Conservation (phyloP, 2,113 vertebrate genomes). For the Suricata suricatta region DNA sequence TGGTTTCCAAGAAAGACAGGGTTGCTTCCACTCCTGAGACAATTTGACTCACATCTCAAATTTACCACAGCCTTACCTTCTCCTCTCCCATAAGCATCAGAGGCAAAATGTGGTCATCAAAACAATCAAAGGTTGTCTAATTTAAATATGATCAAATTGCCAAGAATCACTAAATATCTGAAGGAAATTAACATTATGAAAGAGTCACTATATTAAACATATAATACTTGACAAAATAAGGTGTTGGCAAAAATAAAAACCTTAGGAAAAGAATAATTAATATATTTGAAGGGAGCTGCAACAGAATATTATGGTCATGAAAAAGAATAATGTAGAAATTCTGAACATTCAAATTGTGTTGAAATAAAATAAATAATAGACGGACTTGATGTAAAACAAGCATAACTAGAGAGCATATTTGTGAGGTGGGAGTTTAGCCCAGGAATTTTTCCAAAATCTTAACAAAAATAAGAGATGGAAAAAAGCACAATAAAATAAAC, state of each 20-base stretch:
- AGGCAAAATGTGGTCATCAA: neutral
- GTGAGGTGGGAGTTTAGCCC: neutral
- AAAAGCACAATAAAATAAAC: neutral
- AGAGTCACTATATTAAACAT: neutral
- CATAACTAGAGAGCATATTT: neutral
- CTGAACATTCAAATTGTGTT: neutral
- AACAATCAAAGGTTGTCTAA: neutral
- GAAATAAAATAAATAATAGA: neutral
- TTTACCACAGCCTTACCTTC: neutral
- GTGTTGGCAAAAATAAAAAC: neutral
- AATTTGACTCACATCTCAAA: neutral
- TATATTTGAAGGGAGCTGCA: neutral
- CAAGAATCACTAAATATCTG: neutral
- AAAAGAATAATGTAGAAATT: neutral
- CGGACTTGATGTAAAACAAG: neutral
- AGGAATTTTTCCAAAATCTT: neutral
- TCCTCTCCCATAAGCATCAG: neutral
- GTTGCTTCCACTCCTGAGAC: neutral
- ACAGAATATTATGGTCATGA: neutral
- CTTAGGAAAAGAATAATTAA: neutral
- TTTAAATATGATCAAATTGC: neutral
- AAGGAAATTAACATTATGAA: neutral
- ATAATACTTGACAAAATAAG: neutral
- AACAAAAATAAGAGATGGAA: neutral
- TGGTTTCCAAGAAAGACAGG: neutral